A percentile compares a stretch with the other conserved stretches of the same genome.
Evolutionary conservation across 2,888 invertebrate genomes (phyloP).

Genomic region (Drosophila greeni): DNA sequence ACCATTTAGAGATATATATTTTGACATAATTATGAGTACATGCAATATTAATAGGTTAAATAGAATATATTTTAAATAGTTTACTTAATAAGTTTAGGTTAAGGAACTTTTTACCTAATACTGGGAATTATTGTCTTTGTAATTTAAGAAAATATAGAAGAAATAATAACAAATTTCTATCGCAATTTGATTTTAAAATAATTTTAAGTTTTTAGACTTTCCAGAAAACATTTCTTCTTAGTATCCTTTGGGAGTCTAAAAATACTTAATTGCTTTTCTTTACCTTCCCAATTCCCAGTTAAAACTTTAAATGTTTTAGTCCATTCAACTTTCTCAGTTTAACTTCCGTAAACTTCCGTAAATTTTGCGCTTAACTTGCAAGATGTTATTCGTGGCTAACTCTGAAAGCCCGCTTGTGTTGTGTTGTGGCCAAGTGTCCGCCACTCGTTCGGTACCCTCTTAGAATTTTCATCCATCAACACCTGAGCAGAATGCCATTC

Average conservation of each 20-base stretch:
- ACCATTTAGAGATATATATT: constrained; percentile 68
- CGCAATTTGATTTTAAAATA: too few relatives aligned
- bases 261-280: background rate
- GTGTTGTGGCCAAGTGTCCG: constrained; percentile 40
- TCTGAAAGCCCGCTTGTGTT: constrained; percentile 22
- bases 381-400: constrained; percentile 34
- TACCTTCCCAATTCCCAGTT: background rate
- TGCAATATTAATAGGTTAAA: background rate
- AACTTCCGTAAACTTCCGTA: constrained; percentile 15
- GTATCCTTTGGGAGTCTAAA: background rate
- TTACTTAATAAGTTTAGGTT: too few relatives aligned
- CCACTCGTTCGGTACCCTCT: constrained; percentile 24
- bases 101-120: too few relatives aligned
- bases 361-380: constrained; percentile 14
- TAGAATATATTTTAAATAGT: too few relatives aligned
- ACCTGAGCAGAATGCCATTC: constrained; percentile 53
- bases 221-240: background rate
- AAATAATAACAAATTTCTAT: too few relatives aligned
- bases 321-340: background rate
- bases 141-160: too few relatives aligned
- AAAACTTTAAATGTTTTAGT: background rate
- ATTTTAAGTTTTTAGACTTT: too few relatives aligned
- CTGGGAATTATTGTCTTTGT: too few relatives aligned
- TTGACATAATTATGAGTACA: constrained; percentile 58
- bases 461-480: constrained; percentile 64